Base-by-base conservation (phyloP, 2,888 invertebrate species). In the Standfussiana lucernea region DNA sequence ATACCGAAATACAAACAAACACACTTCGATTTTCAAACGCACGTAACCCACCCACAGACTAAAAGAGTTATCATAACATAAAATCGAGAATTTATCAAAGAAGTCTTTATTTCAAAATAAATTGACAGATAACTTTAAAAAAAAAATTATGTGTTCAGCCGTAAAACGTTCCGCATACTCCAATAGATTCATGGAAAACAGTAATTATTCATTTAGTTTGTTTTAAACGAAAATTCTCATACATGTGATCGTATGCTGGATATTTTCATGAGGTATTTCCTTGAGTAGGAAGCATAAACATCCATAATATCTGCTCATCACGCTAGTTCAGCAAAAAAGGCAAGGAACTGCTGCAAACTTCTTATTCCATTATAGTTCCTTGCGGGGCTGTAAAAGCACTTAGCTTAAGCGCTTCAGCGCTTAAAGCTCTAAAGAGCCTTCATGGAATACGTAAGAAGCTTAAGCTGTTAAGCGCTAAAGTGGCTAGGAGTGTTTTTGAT, bases 151-250 rank as follows among this genome's bases (percentile, higher is more conserved):
- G 53, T 3, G 68, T 76, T 77, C n/a, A 47, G 11, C 24, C 53
- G 59, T 87, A 84, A 84, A 87, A 73, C 35, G 32, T 35, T 75
- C 56, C 50, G 65, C 50, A 73, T 82, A 70, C 24, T 86, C 35
- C 59, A 69, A 77, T 75, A 69, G 75, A 83, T 87, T 89, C 79
- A 79, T 78, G 78, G 80, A 83, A 87, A 71, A 45, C 67, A n/a
- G 59, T 13, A 28, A 75, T 83, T 79, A 81, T 78, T 79, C 78
- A 66, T 76, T 75, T 32, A 79, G 72, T 81, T 80, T 78, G 67
- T 87, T 85, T 83, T 74, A 56, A 82, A 50, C 83, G 89, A 80
- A 83, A 88, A 87, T 85, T 80, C 71, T 79, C 77, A 71, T 28
- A 67, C 75, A 80, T 75, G 59, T 80, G 79, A 86, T 69, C 70